phyloP scores from a whole-genome alignment of 2,888 invertebrate genomes.

The Gastracanthus pulcherrimus region DNA sequence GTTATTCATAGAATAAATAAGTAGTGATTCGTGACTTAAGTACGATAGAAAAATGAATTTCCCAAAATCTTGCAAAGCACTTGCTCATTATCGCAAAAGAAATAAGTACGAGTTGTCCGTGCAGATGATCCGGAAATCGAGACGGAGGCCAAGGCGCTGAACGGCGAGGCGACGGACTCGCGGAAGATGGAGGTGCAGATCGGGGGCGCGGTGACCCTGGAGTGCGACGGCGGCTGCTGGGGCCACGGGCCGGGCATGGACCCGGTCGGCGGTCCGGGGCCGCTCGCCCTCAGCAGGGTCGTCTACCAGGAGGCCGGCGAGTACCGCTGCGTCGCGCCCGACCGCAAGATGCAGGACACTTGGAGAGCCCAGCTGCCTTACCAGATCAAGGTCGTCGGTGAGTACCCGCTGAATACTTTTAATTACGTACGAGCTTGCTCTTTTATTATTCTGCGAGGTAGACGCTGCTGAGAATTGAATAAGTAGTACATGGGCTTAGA shows the following conservation, averaged over 20 bases:
- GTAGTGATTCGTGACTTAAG: too few relatives aligned
- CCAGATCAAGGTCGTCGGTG: constrained; percentile 79
- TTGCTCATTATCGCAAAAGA: not conserved
- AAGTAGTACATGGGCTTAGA: too few relatives aligned
- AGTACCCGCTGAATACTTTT: constrained; percentile 59
- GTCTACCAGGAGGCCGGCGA: constrained; percentile 88
- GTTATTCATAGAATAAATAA: too few relatives aligned
- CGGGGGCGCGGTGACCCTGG: constrained; percentile 91
- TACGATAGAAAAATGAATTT: too few relatives aligned
- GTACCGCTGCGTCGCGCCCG: constrained; percentile 85
- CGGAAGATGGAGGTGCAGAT: constrained; percentile 90
- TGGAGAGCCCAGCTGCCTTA: constrained; percentile 75
- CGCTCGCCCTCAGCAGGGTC: constrained; percentile 84
- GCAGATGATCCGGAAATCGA: constrained; percentile 74
- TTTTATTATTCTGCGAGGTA: not conserved
- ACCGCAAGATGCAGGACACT: constrained; percentile 77
- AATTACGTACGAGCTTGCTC: not conserved
- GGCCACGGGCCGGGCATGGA: constrained; percentile 77
- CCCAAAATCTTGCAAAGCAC: too few relatives aligned
- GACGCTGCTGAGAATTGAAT: too few relatives aligned
- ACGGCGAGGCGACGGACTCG: constrained; percentile 75
- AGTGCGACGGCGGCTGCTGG: constrained; percentile 82
- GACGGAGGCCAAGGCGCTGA: constrained; percentile 73
- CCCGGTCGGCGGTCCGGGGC: constrained; percentile 81
- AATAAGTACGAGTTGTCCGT: not conserved